These are phyloP conservation scores for Cryptocephalus moraei DNA, from an alignment of 2,888 invertebrate species.

Conservation along the genomic window DNA sequence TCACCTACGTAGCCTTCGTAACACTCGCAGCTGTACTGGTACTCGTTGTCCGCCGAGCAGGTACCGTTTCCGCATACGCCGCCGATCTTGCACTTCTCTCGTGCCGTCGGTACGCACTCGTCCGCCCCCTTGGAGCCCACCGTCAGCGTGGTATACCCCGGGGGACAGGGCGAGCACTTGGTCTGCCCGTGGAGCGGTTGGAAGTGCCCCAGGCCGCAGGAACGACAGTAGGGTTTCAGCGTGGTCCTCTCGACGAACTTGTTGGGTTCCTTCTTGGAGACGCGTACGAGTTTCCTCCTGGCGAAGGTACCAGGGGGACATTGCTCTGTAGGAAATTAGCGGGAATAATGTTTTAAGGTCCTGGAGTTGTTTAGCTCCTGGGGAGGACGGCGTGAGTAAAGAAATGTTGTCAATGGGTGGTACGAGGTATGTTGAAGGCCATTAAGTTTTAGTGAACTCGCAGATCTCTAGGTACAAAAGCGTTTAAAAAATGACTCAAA, in stretches of 20 bases:
- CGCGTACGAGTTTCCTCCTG: slow-evolving; percentile 28
- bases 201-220: slow-evolving; percentile 49
- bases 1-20: slow-evolving; percentile 33
- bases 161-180: slow-evolving; percentile 48
- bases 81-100: slow-evolving; percentile 39
- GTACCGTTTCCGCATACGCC: slow-evolving; percentile 41
- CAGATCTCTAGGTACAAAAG: too few species aligned
- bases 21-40: slow-evolving; percentile 42
- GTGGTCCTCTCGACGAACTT: slow-evolving; percentile 35
- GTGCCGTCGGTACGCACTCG: slow-evolving; percentile 40
- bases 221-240: slow-evolving; percentile 44
- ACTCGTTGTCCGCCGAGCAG: slow-evolving; percentile 31
- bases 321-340: slow-evolving; percentile 7
- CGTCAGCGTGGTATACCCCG: slow-evolving; percentile 38
- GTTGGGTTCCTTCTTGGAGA: slow-evolving; percentile 23
- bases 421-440: too few species aligned
- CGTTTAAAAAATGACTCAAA: too few species aligned
- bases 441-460: too few species aligned
- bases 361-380: too few species aligned
- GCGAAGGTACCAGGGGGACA: slow-evolving; percentile 48
- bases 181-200: slow-evolving; percentile 48
- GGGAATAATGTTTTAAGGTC: too few species aligned
- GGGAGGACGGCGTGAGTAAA: too few species aligned
- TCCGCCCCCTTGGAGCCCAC: slow-evolving; percentile 34
- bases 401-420: too few species aligned